Conservation (phyloP, 2,888 invertebrate genomes). For the Spilosoma lubricipeda region DNA sequence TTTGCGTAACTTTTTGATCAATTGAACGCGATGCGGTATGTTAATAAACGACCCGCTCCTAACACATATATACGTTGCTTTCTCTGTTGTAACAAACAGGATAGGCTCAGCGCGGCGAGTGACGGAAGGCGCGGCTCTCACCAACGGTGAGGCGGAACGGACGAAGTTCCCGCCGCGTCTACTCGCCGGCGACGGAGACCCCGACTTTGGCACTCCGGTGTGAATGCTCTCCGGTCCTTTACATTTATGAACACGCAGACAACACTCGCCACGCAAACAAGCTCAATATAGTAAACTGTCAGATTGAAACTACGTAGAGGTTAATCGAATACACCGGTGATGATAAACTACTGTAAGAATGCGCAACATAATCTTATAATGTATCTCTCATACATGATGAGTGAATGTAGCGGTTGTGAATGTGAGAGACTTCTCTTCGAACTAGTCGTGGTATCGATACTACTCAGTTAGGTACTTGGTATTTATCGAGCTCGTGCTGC, state of each 20-base stretch:
- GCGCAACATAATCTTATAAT: constrained; percentile 3
- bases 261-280: constrained; percentile 7
- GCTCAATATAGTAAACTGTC: constrained; percentile 4
- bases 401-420: constrained; percentile 4
- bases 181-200: constrained; percentile 87
- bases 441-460: constrained; percentile 21
- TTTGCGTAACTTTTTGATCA: too few species aligned
- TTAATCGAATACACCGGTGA: not conserved
- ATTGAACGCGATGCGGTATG: too few species aligned
- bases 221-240: constrained; percentile 60
- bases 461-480: constrained; percentile 30
- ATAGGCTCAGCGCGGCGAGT: constrained; percentile 82
- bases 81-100: constrained; percentile 53
- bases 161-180: constrained; percentile 57
- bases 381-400: not conserved
- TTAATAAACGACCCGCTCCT: not conserved
- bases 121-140: constrained; percentile 57
- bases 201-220: constrained; percentile 89
- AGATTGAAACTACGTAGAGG: not conserved
- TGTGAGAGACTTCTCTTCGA: not conserved
- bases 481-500: constrained; percentile 40
- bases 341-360: not conserved
- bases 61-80: not conserved
- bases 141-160: constrained; percentile 64
- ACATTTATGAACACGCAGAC: constrained; percentile 7